Evolutionary conservation across 2,888 invertebrate genomes (phyloP).

Genomic region (Drosophila pseudotalamancana): DNA sequence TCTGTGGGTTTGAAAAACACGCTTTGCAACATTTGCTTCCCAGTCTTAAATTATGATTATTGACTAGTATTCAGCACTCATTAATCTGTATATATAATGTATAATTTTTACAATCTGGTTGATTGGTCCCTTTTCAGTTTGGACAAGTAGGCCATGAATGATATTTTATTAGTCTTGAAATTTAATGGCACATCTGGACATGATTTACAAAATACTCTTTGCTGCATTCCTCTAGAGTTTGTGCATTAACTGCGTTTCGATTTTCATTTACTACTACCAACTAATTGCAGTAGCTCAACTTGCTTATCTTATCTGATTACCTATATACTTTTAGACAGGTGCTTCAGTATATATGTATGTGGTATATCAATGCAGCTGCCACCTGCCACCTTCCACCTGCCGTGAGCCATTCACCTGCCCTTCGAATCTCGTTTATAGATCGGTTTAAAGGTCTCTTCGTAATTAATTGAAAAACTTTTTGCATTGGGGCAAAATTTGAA

Average conservation of each 20-base stretch:
- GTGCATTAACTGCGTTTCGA: conserved; percentile 41
- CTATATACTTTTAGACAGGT: no score
- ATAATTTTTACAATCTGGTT: conserved; percentile 51
- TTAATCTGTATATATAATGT: no score
- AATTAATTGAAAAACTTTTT: conserved; percentile 76
- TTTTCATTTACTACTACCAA: conserved; percentile 32
- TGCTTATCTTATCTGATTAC: conserved; percentile 40
- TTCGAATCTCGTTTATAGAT: conserved; percentile 15
- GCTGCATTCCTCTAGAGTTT: not conserved
- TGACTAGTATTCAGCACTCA: no score
- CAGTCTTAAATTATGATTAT: no score
- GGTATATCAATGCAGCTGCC: conserved; percentile 10
- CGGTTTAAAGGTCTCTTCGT: conserved; percentile 50
- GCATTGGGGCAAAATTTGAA: conserved; percentile 36
- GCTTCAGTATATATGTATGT: not conserved
- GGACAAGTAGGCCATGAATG: conserved; percentile 49
- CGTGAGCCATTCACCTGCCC: not conserved
- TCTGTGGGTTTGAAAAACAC: conserved; percentile 21
- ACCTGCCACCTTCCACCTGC: conserved; percentile 3
- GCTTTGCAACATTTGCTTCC: conserved; percentile 19
- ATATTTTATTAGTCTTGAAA: conserved; percentile 44
- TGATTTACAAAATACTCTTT: not conserved
- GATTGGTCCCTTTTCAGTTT: conserved; percentile 9
- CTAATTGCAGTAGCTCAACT: conserved; percentile 44
- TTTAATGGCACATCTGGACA: conserved; percentile 25